A percentile compares a stretch with the other conserved stretches of the same genome.
Conservation (phyloP, 1,140 invertebrate genomes). For the Drosophila gunungcola region DNA sequence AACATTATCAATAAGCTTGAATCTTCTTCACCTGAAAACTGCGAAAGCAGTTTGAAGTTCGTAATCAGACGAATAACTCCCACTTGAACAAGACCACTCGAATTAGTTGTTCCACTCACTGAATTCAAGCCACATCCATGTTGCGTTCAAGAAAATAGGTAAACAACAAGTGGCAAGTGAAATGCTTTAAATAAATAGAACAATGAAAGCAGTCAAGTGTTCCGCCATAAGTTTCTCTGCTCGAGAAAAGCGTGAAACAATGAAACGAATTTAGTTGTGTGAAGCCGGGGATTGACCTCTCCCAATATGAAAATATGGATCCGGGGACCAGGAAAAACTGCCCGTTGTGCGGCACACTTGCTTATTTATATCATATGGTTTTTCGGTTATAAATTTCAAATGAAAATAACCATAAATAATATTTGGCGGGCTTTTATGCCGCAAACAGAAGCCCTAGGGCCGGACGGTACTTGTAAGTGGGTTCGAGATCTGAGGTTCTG, state of each 20-base stretch:
- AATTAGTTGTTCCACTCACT: constrained; percentile 1
- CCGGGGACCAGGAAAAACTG: constrained; percentile 20
- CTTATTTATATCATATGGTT: constrained; percentile 75
- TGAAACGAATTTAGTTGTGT: constrained; percentile 15
- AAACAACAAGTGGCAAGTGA: constrained; percentile 40
- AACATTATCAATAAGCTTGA: too few species aligned
- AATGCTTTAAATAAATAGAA: constrained; percentile 38
- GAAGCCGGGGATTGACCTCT: constrained; percentile 19
- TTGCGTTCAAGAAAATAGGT: constrained; percentile 14
- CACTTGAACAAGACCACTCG: neutral
- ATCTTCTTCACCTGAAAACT: neutral
- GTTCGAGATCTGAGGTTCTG: constrained; percentile 4
- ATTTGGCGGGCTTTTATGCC: constrained; percentile 72
- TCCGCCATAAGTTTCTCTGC: constrained; percentile 13
- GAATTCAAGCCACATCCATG: neutral
- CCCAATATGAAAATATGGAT: neutral
- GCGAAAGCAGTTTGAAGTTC: neutral
- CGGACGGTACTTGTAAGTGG: constrained; percentile 25
- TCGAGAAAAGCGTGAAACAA: constrained; percentile 28
- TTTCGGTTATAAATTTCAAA: constrained; percentile 75
- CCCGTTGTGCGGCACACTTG: constrained; percentile 47
- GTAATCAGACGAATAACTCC: neutral
- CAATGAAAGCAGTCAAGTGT: constrained; percentile 14
- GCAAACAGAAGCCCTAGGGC: constrained; percentile 55
- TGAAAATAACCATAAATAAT: constrained; percentile 81